Evolutionary conservation across 2,888 invertebrate genomes (phyloP).

Genomic region (Cephus runcator): DNA sequence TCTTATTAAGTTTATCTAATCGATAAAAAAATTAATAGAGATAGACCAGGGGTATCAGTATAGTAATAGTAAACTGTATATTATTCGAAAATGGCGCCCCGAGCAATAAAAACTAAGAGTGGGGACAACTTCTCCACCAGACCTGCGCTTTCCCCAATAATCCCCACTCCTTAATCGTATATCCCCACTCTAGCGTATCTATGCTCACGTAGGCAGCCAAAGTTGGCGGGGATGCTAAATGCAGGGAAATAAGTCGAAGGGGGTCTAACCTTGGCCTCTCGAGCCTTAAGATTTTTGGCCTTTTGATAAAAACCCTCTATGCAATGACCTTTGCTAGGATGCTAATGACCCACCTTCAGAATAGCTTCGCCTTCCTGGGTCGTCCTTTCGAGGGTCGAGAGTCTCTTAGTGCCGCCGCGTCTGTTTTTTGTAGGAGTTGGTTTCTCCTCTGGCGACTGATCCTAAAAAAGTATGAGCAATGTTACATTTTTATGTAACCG

Average conservation of each 20-base stretch:
- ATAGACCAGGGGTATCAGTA: background rate
- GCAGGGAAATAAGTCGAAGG: constrained; percentile 36
- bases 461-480: constrained; percentile 41
- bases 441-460: constrained; percentile 56
- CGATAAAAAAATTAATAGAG: background rate
- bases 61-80: background rate
- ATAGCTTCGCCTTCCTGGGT: constrained; percentile 69
- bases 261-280: constrained; percentile 26
- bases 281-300: constrained; percentile 20
- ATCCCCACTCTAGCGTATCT: background rate
- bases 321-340: background rate
- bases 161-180: background rate
- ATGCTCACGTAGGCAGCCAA: constrained; percentile 31
- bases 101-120: constrained; percentile 27
- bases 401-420: constrained; percentile 66
- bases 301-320: constrained; percentile 3
- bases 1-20: background rate
- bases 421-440: constrained; percentile 63
- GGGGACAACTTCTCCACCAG: constrained; percentile 29
- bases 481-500: background rate
- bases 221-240: constrained; percentile 37
- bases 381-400: constrained; percentile 66
- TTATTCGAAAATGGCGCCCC: constrained; percentile 46
- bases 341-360: constrained; percentile 62
- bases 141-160: constrained; percentile 11